phyloP scores from a whole-genome alignment of 2,888 invertebrate genomes.

The Drosophila merina region DNA sequence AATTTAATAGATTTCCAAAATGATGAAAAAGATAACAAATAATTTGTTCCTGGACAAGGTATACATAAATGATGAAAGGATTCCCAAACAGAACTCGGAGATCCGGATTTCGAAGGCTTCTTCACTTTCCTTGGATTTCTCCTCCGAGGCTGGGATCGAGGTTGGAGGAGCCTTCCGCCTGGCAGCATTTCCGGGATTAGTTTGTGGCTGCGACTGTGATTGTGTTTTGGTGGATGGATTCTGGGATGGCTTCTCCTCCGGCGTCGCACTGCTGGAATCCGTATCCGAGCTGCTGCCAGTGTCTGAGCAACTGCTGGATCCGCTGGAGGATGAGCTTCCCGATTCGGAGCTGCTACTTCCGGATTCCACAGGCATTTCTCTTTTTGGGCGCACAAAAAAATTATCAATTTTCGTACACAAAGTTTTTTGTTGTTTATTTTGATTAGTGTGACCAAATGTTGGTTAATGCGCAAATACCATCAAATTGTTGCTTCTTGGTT shows the following conservation, averaged over 20 bases:
- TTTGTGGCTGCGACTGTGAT: slow-evolving; percentile 29
- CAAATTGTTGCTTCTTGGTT: not conserved
- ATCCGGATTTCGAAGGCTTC: not conserved
- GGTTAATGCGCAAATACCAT: not conserved
- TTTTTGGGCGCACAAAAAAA: slow-evolving; percentile 11
- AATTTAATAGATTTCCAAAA: not conserved
- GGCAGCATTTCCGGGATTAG: slow-evolving; percentile 13
- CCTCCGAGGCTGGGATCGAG: slow-evolving; percentile 1
- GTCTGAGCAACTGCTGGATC: slow-evolving; percentile 89
- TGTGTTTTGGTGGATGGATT: slow-evolving; percentile 10
- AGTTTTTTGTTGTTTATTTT: slow-evolving; percentile 33
- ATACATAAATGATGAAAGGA: not conserved
- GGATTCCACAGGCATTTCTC: slow-evolving; percentile 43
- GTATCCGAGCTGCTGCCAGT: slow-evolving; percentile 86
- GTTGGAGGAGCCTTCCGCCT: slow-evolving; percentile 18
- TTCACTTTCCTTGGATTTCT: slow-evolving; percentile 16
- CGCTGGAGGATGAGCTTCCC: slow-evolving; percentile 88
- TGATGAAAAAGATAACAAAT: not conserved
- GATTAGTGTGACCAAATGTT: slow-evolving; percentile 27
- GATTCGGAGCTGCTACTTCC: slow-evolving; percentile 85
- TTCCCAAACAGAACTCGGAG: not conserved
- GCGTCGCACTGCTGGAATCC: slow-evolving; percentile 85
- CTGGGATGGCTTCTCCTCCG: slow-evolving; percentile 62
- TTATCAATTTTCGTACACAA: slow-evolving; percentile 30
- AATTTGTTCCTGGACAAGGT: not conserved